Percentiles rank a stretch among this genome's conserved stretches.
phyloP scores from a whole-genome alignment of 2,888 invertebrate genomes.

The Cenopis cana region DNA sequence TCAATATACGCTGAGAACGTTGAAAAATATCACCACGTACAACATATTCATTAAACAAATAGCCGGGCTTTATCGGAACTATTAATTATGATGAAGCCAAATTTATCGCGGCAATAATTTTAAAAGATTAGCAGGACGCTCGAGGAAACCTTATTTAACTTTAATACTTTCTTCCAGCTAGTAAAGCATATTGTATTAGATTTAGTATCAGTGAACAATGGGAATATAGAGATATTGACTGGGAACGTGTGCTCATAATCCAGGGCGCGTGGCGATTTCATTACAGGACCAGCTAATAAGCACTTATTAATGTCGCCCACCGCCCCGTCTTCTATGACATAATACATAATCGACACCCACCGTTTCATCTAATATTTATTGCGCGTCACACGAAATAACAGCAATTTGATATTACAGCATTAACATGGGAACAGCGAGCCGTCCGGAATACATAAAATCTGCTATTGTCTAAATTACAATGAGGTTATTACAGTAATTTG shows the following conservation, averaged over 20 bases:
- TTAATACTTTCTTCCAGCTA: constrained; percentile 52
- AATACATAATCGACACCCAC: constrained; percentile 75
- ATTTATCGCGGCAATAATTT: constrained; percentile 73
- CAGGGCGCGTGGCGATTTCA: constrained; percentile 78
- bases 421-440: constrained; percentile 66
- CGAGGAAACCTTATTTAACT: constrained; percentile 66
- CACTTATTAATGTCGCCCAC: constrained; percentile 73
- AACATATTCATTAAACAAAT: constrained; percentile 60
- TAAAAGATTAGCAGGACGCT: constrained; percentile 53
- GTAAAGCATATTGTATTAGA: constrained; percentile 38
- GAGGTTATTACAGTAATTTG: constrained; percentile 36
- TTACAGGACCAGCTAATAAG: constrained; percentile 77
- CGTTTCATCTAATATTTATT: constrained; percentile 80
- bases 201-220: constrained; percentile 50
- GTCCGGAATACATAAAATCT: constrained; percentile 59
- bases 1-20: neutral
- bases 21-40: constrained; percentile 48
- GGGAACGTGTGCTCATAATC: constrained; percentile 68
- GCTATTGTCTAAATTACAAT: constrained; percentile 57
- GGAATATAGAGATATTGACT: constrained; percentile 60
- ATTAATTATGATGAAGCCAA: constrained; percentile 66
- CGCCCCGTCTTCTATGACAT: constrained; percentile 61
- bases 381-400: constrained; percentile 71
- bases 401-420: constrained; percentile 70
- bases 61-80: constrained; percentile 58